Conservation (phyloP, 2,797 vertebrate species). For the Rhincodon typus region DNA sequence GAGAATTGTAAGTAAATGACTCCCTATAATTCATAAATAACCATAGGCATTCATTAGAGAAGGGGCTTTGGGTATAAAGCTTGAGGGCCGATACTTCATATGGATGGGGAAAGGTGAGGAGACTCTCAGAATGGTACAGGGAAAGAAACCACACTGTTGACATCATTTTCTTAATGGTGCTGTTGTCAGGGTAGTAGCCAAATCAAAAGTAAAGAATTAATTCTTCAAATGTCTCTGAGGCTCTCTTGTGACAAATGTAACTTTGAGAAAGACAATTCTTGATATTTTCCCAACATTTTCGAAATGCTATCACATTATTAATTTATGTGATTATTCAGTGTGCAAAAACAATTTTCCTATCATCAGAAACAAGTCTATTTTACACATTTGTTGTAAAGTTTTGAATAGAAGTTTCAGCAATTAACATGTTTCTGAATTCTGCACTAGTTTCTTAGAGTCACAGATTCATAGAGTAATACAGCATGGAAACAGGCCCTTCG, state of each 20-base stretch:
- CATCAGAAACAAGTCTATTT: neutral
- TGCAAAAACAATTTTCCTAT: neutral
- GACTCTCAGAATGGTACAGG: too few relatives aligned
- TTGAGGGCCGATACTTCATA: too few relatives aligned
- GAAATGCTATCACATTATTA: neutral
- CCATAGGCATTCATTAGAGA: too few relatives aligned
- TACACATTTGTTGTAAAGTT: neutral
- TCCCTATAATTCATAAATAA: too few relatives aligned
- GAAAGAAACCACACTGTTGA: neutral
- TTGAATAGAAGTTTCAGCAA: neutral
- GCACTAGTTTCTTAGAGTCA: neutral
- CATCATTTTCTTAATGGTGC: neutral
- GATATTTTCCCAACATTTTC: neutral
- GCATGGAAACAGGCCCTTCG: too few relatives aligned
- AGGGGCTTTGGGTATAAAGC: too few relatives aligned
- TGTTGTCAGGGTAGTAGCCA: neutral
- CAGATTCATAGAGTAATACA: too few relatives aligned
- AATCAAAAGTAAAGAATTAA: neutral
- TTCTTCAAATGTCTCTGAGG: neutral
- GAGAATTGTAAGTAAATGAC: too few relatives aligned
- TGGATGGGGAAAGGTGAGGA: too few relatives aligned
- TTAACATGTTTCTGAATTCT: neutral
- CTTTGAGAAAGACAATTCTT: neutral
- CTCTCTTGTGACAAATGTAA: neutral
- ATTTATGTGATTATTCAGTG: neutral